Evolutionary conservation across 2,888 invertebrate species (phyloP).

Genomic region (Dryobota labecula): DNA sequence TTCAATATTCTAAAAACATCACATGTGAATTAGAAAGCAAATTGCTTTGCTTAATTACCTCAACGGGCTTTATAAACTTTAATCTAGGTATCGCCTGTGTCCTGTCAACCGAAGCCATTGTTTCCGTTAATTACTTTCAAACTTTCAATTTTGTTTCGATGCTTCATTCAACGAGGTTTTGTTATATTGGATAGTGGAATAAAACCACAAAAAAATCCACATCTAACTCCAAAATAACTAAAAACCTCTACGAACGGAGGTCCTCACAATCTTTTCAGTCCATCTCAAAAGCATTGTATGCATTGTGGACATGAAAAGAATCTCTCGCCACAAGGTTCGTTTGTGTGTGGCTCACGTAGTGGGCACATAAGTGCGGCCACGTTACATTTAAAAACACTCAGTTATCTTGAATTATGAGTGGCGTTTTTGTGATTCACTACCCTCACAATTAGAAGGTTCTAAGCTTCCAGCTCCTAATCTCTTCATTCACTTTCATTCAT

Average conservation of each 20-base stretch:
- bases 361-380: constrained; percentile 55
- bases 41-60: constrained; percentile 25
- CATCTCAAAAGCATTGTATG: constrained; percentile 54
- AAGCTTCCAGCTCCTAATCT: constrained; percentile 1
- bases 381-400: constrained; percentile 77
- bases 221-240: constrained; percentile 24
- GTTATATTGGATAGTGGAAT: neutral
- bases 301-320: constrained; percentile 56
- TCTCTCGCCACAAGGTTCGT: constrained; percentile 48
- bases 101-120: constrained; percentile 30
- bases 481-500: constrained; percentile 10
- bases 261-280: constrained; percentile 49
- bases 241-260: constrained; percentile 26
- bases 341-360: constrained; percentile 72
- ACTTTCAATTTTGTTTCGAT: constrained; percentile 36
- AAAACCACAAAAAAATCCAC: constrained; percentile 15
- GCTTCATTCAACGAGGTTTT: constrained; percentile 4
- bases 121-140: constrained; percentile 51
- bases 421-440: constrained; percentile 16
- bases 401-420: constrained; percentile 63
- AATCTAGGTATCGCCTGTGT: constrained; percentile 22
- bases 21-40: constrained; percentile 7
- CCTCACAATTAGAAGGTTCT: constrained; percentile 15
- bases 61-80: constrained; percentile 5
- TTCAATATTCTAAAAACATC: constrained; percentile 16